Evolutionary conservation across 2,113 vertebrate species (phyloP), one percentile per base, ranked within the genome.

Genomic region (Talpa occidentalis): DNA sequence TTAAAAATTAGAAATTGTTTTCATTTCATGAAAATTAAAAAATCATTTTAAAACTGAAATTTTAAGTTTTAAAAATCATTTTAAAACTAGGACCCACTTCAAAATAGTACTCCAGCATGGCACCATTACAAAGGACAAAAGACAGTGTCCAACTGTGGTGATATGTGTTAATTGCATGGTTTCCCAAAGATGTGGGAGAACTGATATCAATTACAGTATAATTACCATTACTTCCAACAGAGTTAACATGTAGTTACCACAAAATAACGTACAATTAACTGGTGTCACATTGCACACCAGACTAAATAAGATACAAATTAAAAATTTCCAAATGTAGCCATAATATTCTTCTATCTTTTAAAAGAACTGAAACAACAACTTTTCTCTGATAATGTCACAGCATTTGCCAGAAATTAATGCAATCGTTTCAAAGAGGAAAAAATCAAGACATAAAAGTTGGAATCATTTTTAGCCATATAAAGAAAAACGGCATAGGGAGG

Each of bases 181-280:
- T 97, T 96, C 89, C 85, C 93, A 94, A 95, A 96, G 93, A 96
- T 96, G 95, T 96, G 96, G 97, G 95, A 96, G 95, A 97, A 96
- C 96, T 96, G 97, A 96, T 97, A 96, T 97, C 97, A 97, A 97
- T 97, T 93, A 96, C 94, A 91, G 94, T 95, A 94, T 97, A 97
- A 97, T 97, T 97, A 97, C 97, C 96, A 97, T 97, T 96, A 97
- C 97, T 97, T 96, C 97, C 97, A 97, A 97, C 97, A 97, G 97
- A 97, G 97, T 97, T 97, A 97, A 97, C 97, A 97, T 96, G 96
- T 96, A 97, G 92, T 96, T 97, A 96, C 96, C 80, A 95, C 90
- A 90, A 96, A 96, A 95, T 96, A 97, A 96, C 94, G 37, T 97
- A 96, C 97, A 97, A 97, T 97, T 97, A 97, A 97, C 92, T 97